Evolutionary conservation across 2,888 invertebrate genomes (phyloP), one percentile per base, ranked within the genome.

Genomic region (Actias luna): DNA sequence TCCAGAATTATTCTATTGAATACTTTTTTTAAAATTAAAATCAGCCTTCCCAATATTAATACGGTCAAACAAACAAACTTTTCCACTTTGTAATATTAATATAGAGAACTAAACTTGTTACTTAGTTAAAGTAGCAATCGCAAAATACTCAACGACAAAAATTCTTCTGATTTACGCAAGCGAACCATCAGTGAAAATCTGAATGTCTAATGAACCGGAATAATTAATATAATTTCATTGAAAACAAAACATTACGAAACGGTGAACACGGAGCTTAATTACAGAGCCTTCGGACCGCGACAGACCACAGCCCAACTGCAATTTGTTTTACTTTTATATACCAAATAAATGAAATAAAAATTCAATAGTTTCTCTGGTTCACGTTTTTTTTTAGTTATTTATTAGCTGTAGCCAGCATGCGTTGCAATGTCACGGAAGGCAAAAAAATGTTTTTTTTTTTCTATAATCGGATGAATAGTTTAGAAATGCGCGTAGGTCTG

Each of bases 231-330:
- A 42, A 62, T 58, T 10, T 42, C 22, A 63, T 60, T n/a, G 27
- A 55, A 62, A 67, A 62, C 27, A 60, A 50, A 62, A n/a, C 25
- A 62, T 64, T 64, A 27, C 61, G 58, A 22, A 65, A 67, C 62
- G 63, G 25, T 50, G 22, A 50, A 63, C 62, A 50, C 39, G 62
- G 39, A 46, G 46, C 52, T 58, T 59, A 63, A 64, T 64, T 65
- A 58, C 50, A 60, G 58, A 35, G 22, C 52, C 33, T 59, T 14
- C 59, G 39, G 50, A 64, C 22, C 25, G 35, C 64, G 58, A 57
- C 55, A 52, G 27, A 46, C 63, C 59, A 46, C 63, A 50, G 25
- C 12, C 46, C 16, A 12, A 29, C 22, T 39, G 55, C 12, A 29
- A 27, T 22, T 22, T 55, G 7, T 55, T 31, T 55, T 57, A 22